Evolutionary conservation across 2,113 vertebrate genomes (phyloP), one percentile per base, ranked within the genome.

Genomic region (Mormyrus lacerda): DNA sequence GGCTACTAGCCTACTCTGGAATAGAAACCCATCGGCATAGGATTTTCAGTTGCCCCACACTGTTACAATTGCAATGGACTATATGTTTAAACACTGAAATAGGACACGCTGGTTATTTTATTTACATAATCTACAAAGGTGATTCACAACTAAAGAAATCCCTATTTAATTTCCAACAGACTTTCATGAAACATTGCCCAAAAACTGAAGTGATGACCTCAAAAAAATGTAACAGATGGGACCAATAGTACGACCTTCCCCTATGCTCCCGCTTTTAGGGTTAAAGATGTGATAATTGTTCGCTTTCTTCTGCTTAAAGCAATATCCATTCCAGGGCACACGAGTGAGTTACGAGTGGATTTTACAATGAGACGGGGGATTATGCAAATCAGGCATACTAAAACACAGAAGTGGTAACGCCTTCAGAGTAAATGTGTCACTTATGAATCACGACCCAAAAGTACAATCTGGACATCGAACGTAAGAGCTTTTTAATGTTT

Each of bases 301-400:
- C 93, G 82, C 92, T 91, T 91, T 61, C 85, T 86, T 89, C 50
- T 83, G 86, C 91, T 92, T 93, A 93, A 92, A 92, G 90, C 42
- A 89, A 69, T 92, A n/a, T 53, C n/a, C 84, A 44, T 92, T 90
- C 76, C 0, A 8, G 88, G 91, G 91, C 92, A 92, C 0, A 21
- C 86, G 89, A 89, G 87, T 87, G 85, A 90, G 90, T 82, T 45
- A 87, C 91, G 89, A 88, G 88, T 61, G 44, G 88, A 11, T 1
- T 82, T 91, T 91, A 93, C 53, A 84, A 93, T 92, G 88, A 93
- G 91, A 92, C 92, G 91, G 92, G 92, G 92, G 95, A 93, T 94
- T 94, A 94, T 94, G 94, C 90, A 94, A 95, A 95, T 93, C 48
- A 0, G 53, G 87, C 90, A 90, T 91, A 93, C 93, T 93, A 92